Conservation (phyloP, 2,113 vertebrate species). For the Amblyopsis rosae region DNA sequence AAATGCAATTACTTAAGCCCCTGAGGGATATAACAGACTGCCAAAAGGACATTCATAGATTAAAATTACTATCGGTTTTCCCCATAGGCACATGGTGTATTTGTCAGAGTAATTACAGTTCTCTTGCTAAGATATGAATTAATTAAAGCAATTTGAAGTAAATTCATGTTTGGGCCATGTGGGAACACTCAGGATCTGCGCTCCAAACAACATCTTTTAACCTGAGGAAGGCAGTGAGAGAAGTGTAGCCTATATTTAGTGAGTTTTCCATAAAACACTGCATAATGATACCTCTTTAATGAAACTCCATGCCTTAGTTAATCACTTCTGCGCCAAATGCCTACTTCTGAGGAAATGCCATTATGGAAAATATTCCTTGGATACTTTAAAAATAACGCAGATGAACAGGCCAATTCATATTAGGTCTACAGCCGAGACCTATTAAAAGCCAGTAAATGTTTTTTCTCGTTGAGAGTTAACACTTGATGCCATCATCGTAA, state of each 20-base stretch:
- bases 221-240: slow-evolving; percentile 31
- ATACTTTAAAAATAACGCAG: slow-evolving; percentile 1
- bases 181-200: slow-evolving; percentile 27
- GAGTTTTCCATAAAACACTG: slow-evolving; percentile 44
- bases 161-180: slow-evolving; percentile 40
- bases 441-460: too few relatives aligned
- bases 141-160: slow-evolving; percentile 52
- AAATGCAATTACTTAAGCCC: slow-evolving; percentile 57
- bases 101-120: slow-evolving; percentile 46
- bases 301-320: slow-evolving; percentile 29
- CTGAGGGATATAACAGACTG: slow-evolving; percentile 13
- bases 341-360: slow-evolving; percentile 22
- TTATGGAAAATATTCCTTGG: slow-evolving; percentile 33
- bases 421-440: not conserved
- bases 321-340: slow-evolving; percentile 14
- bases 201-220: slow-evolving; percentile 14
- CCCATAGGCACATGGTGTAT: slow-evolving; percentile 32
- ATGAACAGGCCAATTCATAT: slow-evolving; percentile 15
- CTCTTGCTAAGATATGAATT: slow-evolving; percentile 45
- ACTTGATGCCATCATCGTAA: too few relatives aligned
- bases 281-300: slow-evolving; percentile 35
- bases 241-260: slow-evolving; percentile 41
- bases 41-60: slow-evolving; percentile 36
- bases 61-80: slow-evolving; percentile 42
- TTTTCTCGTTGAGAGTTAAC: too few relatives aligned